A percentile compares a stretch with the other conserved stretches of the same genome.
phyloP scores from a whole-genome alignment of 1,140 invertebrate species.

The Harpegnathos saltator region DNA sequence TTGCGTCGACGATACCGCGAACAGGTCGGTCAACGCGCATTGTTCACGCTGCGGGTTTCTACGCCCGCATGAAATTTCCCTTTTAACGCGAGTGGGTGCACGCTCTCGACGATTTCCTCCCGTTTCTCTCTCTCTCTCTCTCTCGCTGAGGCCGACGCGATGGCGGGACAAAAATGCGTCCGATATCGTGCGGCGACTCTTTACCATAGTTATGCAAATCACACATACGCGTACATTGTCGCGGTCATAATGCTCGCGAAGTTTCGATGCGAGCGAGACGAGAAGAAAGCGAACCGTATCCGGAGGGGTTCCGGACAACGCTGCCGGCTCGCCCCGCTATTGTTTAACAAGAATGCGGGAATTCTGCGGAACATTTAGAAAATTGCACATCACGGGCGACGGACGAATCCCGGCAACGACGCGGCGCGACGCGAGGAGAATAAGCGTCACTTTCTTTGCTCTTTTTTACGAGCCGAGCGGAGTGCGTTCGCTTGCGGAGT shows the following conservation, averaged over 20 bases:
- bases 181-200: slow-evolving; percentile 10
- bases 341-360: slow-evolving; percentile 45
- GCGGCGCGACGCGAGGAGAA: slow-evolving; percentile 6
- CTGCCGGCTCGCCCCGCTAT: slow-evolving; percentile 2
- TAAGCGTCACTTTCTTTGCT: slow-evolving; percentile 25
- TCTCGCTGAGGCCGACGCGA: slow-evolving; percentile 12
- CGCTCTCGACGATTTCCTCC: slow-evolving; percentile 8
- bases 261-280: background rate
- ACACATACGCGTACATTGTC: slow-evolving; percentile 7
- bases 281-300: slow-evolving; percentile 11
- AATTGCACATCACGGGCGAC: slow-evolving; percentile 32
- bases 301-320: too few species aligned
- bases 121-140: too few species aligned
- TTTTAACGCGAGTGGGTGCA: slow-evolving; percentile 43
- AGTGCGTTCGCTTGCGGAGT: slow-evolving; percentile 23
- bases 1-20: slow-evolving; percentile 29
- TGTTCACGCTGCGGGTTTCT: background rate
- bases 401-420: slow-evolving; percentile 16
- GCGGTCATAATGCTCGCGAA: background rate
- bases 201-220: background rate
- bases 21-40: background rate
- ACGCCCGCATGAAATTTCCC: slow-evolving; percentile 51
- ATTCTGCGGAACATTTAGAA: slow-evolving; percentile 26
- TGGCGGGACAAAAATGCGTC: background rate
- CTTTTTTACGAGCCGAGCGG: background rate